phyloP scores from a whole-genome alignment of 2,888 invertebrate species.

The Platerodrilus igneus region DNA sequence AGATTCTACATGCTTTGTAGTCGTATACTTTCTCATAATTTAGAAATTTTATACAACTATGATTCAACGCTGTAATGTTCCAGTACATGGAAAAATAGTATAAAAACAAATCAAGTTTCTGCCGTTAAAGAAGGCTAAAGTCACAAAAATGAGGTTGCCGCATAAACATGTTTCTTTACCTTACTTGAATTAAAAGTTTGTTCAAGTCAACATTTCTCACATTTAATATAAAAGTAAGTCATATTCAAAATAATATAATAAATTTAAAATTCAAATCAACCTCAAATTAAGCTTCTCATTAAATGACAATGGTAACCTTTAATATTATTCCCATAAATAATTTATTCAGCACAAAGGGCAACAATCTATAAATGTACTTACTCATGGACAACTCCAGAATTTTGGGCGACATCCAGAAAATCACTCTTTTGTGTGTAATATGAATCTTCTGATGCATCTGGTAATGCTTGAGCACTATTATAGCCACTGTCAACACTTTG shows the following conservation, averaged over 20 bases:
- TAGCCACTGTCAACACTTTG: conserved; percentile 27
- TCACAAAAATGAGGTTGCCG: too few relatives aligned
- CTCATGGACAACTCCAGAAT: conserved; percentile 56
- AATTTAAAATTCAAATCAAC: conserved; percentile 1
- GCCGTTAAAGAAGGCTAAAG: too few relatives aligned
- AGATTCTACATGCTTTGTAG: too few relatives aligned
- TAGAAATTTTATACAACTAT: too few relatives aligned
- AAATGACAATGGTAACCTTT: not conserved
- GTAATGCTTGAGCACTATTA: conserved; percentile 30
- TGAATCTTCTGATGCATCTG: conserved; percentile 35
- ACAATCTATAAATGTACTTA: conserved; percentile 40
- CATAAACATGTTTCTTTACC: too few relatives aligned
- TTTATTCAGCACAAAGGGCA: conserved; percentile 1
- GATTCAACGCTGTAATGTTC: too few relatives aligned
- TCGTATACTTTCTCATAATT: too few relatives aligned
- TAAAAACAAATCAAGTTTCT: too few relatives aligned
- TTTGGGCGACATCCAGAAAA: conserved; percentile 53
- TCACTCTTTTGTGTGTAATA: conserved; percentile 47
- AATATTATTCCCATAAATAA: not conserved
- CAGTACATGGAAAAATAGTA: too few relatives aligned
- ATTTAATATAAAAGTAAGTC: too few relatives aligned
- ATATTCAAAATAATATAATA: not conserved
- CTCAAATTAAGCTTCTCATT: not conserved
- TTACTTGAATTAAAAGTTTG: too few relatives aligned
- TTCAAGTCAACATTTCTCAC: too few relatives aligned